Evolutionary conservation across 1,140 invertebrate species (phyloP), one percentile per base, ranked within the genome.

Genomic region (Vanessa atalanta): DNA sequence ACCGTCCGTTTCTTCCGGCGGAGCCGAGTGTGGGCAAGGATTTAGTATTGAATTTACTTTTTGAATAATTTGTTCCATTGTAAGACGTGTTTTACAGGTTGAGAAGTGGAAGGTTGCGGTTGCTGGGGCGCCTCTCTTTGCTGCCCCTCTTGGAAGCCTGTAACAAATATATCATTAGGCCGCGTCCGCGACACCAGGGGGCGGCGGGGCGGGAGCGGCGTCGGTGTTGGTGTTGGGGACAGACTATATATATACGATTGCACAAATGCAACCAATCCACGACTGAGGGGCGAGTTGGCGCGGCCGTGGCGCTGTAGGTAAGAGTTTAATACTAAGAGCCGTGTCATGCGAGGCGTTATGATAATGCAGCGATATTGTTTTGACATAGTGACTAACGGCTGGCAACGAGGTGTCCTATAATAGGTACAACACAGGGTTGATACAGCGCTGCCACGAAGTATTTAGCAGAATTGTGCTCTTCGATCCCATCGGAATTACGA

Each of bases 51-150:
- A 57, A 15, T 80, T 83, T 83, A 87, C 79, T 89, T 88, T 68
- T 86, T 85, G 72, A 89, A 89, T 16, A 89, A 78, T 72, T 88
- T 84, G 77, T 86, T 89, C 88, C 88, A 89, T 50, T 84, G 82
- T 53, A 86, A 75, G 14, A 72, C 75, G 57, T 78, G 80, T 61
- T 81, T 79, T 37, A 70, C 70, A 51, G 79, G 81, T 47, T 77
- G 78, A 70, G 82, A 78, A 65, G 83, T 74, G 12, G 88, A 80
- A 53, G 76, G 78, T 70, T 72, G 80, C 53, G 76, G 68, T 60
- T 75, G 31, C 31, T 4, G 75, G 77, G 71, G 77, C 71, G 68
- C 79, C 73, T 70, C 67, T 66, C 73, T 69, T 73, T 76, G 75
- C 66, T 77, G 83, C 81, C 73, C 80, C 75, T 74, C 79, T 72